Base-by-base conservation (phyloP, 2,797 vertebrate genomes). In the Neopelma chrysocephalum region DNA sequence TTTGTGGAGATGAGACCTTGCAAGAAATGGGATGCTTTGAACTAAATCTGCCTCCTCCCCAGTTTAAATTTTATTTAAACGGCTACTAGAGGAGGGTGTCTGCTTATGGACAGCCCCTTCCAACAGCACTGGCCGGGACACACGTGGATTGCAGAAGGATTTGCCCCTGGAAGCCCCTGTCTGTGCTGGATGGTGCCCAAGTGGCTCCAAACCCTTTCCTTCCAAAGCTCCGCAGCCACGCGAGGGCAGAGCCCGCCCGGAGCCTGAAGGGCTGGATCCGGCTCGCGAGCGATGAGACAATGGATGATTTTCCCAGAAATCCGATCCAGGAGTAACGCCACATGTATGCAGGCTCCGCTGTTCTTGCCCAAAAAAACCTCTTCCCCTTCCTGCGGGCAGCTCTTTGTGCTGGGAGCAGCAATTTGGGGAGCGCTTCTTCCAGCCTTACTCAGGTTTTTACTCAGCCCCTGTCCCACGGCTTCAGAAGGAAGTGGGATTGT, bases 51-150 rank as follows among this genome's bases (percentile, higher is more conserved):
- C 19, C 16, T 12, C 6, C 3, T 4, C 3, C 4, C 9, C 36
- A 3, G 15, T 0, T 78, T 29, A 26, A 25, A 13, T 60, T 58
- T 16, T 3, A 15, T 51, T 62, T 43, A 9, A 48, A 45, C 31
- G 1, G 2, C 6, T 10, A 5, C 16, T n/a, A 32, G 66, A 69
- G 61, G 16, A 62, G 20, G 20, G 15, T 0, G 0, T 3, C 27
- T n/a, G 78, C 68, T 57, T 14, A 12, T 0, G 15, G n/a, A 13
- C 34, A 22, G 9, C 3, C 17, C 34, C 31, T 25, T 6, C 4
- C 4, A 60, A 79, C 85, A 75, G 53, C 65, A 0, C 29, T 5
- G 25, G 4, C 36, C 78, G 34, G 51, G 6, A 8, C 38, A 3
- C 14, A 18, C 20, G 0, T 12, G 5, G 9, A 2, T 5, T 5